Evolutionary conservation across 2,113 vertebrate genomes (phyloP).

Genomic region (Neolamprologus tretocephalus): DNA sequence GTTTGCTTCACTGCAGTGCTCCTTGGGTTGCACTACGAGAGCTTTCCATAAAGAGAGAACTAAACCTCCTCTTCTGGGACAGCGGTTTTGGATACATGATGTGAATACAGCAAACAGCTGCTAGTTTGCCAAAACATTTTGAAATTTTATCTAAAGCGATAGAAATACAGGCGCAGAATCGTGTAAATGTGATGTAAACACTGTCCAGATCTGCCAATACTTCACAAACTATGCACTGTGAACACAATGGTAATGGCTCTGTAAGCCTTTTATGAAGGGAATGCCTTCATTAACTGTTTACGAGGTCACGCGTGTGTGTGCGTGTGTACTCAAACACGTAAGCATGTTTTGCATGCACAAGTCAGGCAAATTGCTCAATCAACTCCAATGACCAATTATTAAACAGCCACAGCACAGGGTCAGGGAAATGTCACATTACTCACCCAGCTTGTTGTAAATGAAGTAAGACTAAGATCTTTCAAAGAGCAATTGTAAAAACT

Average conservation of each 20-base stretch:
- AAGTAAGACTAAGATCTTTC: conserved; percentile 9
- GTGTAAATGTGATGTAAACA: not conserved
- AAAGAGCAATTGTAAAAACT: conserved; percentile 19
- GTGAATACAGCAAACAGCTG: not conserved
- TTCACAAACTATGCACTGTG: not conserved
- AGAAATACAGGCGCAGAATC: not conserved
- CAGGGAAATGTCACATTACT: conserved; percentile 44
- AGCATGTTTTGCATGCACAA: not conserved
- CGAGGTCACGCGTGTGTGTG: not conserved
- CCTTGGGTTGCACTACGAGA: not conserved
- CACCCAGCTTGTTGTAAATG: conserved; percentile 24
- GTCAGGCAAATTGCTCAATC: conserved; percentile 2
- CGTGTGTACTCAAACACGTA: not conserved
- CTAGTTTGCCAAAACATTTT: not conserved
- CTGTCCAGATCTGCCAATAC: not conserved
- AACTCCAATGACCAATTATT: not conserved
- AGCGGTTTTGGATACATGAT: not conserved
- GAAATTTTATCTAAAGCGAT: not conserved
- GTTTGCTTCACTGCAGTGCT: conserved; percentile 19
- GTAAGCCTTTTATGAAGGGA: not conserved
- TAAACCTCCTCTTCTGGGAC: not conserved
- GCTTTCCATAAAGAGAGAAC: conserved; percentile 6
- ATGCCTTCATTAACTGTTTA: not conserved
- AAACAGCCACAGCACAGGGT: not conserved
- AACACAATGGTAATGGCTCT: not conserved